phyloP scores from a whole-genome alignment of 2,888 invertebrate genomes.

The Vanessa cardui region DNA sequence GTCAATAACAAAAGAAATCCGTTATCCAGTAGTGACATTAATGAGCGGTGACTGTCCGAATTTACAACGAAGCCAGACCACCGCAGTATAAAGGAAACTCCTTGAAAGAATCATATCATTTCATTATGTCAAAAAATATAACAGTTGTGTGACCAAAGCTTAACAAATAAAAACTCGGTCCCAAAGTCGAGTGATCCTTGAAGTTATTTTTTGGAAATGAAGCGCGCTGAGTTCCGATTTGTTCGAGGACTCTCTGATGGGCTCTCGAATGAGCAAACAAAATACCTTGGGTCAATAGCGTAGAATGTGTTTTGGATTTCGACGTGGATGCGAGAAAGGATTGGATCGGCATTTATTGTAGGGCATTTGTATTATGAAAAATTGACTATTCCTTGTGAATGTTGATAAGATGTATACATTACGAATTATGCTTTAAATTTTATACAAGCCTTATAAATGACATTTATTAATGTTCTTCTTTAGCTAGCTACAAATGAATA shows the following conservation, averaged over 20 bases:
- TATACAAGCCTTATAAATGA: no score
- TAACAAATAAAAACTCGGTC: constrained; percentile 34
- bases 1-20: no score
- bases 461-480: no score
- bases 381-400: no score
- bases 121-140: constrained; percentile 1
- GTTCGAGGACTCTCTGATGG: constrained; percentile 48
- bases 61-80: no score
- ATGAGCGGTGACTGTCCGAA: no score
- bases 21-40: no score
- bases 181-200: constrained; percentile 47
- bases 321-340: not conserved
- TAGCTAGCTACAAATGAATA: no score
- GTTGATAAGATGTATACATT: no score
- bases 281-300: constrained; percentile 51
- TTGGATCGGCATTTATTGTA: constrained; percentile 25
- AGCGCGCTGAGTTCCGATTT: constrained; percentile 51
- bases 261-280: constrained; percentile 49
- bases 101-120: no score
- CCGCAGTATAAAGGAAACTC: no score
- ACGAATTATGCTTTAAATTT: no score
- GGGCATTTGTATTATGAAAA: not conserved
- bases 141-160: constrained; percentile 23
- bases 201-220: constrained; percentile 64
- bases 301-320: constrained; percentile 33